Base-by-base conservation (phyloP, 2,797 vertebrate species). In the Xerus rutilus region DNA sequence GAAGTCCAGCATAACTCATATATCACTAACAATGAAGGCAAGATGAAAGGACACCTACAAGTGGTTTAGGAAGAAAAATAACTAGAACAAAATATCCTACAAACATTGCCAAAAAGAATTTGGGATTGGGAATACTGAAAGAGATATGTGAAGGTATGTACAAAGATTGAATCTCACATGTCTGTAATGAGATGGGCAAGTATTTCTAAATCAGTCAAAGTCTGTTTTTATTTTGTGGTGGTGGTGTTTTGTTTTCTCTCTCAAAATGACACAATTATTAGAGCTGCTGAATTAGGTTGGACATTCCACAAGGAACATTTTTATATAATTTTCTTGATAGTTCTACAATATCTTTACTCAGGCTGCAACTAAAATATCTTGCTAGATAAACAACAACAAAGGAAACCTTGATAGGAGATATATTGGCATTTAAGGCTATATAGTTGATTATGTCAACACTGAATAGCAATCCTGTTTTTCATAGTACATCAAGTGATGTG, bases 331-430 rank as follows among this genome's bases (percentile, higher is more conserved):
- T 91, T 32, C 59, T 25, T 70, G 45, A 86, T 1, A 78, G 25
- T 52, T 82, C 20, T 54, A 32, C 7, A 64, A 49, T 35, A 87
- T 83, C 2, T 84, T 91, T 8, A 89, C 54, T 86, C 64, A 89
- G 62, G 14, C 14, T 82, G 28, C 5, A 97, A 82, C 12, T 89
- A 85, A 91, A 72, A 86, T 85, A 23, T 25, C 45, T 79, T 35
- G 74, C 4, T 9, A 43, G 49, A 73, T 43, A 84, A 89, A 82
- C n/a, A 95, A 90, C 57, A 86, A 95, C 54, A 96, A 67, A 11
- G 65, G 8, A 78, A 77, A 93, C 39, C 52, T 90, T 52, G 11
- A n/a, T 85, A 86, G 72, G 39, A 81, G 1, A 67, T 64, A 13
- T 47, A 15, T 12, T 87, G 70, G 62, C 10, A 11, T 13, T 57